These are phyloP conservation scores for Tachypleus tridentatus DNA, from an alignment of 1,140 invertebrate species.

Conservation along the genomic window DNA sequence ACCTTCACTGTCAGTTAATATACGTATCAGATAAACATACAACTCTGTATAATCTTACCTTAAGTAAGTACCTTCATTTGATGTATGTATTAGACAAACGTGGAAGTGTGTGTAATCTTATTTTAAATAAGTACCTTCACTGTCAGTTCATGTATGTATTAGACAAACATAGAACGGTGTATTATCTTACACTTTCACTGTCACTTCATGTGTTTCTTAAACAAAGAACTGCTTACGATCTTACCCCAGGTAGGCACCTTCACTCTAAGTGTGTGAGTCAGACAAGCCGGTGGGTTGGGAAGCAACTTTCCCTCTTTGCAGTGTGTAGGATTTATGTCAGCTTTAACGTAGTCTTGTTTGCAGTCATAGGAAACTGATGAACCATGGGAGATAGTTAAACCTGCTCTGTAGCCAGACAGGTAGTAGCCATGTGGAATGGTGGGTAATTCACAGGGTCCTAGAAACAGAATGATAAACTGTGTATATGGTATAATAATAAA, in stretches of 20 bases:
- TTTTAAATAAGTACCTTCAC: no score
- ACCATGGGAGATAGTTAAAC: constrained; percentile 62
- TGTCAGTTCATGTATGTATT: no score
- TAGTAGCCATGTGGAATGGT: constrained; percentile 57
- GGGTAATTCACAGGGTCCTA: constrained; percentile 60
- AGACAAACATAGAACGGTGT: no score
- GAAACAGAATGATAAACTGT: constrained; percentile 15
- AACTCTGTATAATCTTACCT: no score
- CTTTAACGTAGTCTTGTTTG: constrained; percentile 43
- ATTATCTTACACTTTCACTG: no score
- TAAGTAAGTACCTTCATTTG: no score
- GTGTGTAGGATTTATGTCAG: constrained; percentile 39
- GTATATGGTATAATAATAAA: constrained; percentile 9
- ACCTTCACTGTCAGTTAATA: no score
- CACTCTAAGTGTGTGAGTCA: constrained; percentile 14
- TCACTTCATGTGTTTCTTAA: no score
- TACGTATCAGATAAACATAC: no score
- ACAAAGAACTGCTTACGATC: no score
- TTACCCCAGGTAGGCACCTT: constrained; percentile 1
- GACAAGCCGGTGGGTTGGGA: constrained; percentile 44
- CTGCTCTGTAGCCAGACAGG: constrained; percentile 56
- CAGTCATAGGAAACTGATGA: constrained; percentile 40
- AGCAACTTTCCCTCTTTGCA: constrained; percentile 54
- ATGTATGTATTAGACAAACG: no score
- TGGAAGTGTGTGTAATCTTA: no score